A percentile compares a stretch with the other conserved stretches of the same genome.
phyloP scores from a whole-genome alignment of 2,888 invertebrate species.

The Cephus pulcher region DNA sequence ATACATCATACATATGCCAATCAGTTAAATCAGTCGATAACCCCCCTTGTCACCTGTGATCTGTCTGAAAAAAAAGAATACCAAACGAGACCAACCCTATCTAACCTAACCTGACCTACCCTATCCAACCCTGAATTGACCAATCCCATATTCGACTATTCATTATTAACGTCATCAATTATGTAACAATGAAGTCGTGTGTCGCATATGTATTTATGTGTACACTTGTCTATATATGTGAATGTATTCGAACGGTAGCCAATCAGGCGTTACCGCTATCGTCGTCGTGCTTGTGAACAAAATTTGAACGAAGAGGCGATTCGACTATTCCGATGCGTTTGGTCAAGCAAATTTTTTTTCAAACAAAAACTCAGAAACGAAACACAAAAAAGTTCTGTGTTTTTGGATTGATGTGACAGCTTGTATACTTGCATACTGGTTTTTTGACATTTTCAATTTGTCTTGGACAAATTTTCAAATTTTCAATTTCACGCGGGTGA shows the following conservation, averaged over 20 bases:
- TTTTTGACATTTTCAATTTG: too few relatives aligned
- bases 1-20: neutral
- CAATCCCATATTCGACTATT: neutral
- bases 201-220: conserved; percentile 7
- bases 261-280: neutral
- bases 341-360: too few relatives aligned
- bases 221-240: neutral
- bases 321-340: neutral
- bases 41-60: neutral
- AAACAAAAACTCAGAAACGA: too few relatives aligned
- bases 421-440: neutral
- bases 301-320: neutral
- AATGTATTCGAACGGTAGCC: neutral
- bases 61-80: neutral
- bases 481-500: neutral
- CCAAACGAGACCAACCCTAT: neutral
- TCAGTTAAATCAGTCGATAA: neutral
- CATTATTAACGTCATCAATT: neutral
- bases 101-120: neutral
- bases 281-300: neutral
- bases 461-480: neutral
- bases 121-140: neutral
- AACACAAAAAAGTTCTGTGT: too few relatives aligned
- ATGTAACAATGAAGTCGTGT: neutral
- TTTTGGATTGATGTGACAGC: neutral